These are phyloP conservation scores for Rhinogobius similis DNA, from an alignment of 2,113 vertebrate species.

Conservation along the genomic window DNA sequence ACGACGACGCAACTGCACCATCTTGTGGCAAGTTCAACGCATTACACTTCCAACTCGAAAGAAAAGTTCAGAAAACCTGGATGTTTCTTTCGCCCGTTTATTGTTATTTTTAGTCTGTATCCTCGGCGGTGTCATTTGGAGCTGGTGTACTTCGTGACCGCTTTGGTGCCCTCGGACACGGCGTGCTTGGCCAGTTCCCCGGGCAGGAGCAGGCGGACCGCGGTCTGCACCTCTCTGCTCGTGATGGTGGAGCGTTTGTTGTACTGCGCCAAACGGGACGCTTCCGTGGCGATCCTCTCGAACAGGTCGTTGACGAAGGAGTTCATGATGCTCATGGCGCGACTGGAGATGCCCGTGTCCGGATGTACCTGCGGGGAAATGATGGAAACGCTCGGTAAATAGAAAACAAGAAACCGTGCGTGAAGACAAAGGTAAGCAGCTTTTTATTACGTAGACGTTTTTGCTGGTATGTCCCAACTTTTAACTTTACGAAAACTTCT, in stretches of 20 bases:
- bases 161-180: constrained; percentile 81
- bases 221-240: constrained; percentile 80
- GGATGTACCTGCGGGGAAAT: constrained; percentile 73
- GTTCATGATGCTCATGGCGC: constrained; percentile 83
- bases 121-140: constrained; percentile 64
- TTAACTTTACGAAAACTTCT: not conserved
- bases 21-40: constrained; percentile 34
- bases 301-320: constrained; percentile 82
- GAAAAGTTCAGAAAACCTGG: not conserved
- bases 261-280: constrained; percentile 79
- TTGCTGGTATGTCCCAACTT: not conserved
- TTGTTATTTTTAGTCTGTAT: not conserved
- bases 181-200: constrained; percentile 82
- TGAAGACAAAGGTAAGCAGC: not conserved
- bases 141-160: constrained; percentile 83
- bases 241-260: constrained; percentile 82
- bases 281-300: constrained; percentile 78
- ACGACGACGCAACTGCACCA: constrained; percentile 18
- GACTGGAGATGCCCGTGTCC: constrained; percentile 79
- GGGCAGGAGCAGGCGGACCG: constrained; percentile 77
- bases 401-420: not conserved
- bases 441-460: not conserved
- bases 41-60: not conserved
- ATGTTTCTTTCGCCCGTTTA: constrained; percentile 13
- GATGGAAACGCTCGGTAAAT: not conserved